Evolutionary conservation across 2,888 invertebrate genomes (phyloP).

Genomic region (Dendrolimus pini): DNA sequence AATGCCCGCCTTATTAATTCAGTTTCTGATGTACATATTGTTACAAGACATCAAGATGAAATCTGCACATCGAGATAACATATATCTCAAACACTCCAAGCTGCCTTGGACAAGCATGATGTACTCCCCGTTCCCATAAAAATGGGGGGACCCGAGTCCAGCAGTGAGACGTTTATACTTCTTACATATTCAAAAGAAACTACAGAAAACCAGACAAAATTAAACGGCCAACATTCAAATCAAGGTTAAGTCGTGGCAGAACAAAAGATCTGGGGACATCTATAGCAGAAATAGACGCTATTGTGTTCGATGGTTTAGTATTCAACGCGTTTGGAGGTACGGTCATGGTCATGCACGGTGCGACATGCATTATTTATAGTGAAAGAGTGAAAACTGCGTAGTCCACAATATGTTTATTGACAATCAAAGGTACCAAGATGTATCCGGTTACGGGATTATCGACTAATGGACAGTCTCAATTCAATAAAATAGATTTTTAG

Average conservation of each 20-base stretch:
- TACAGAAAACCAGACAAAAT: slow-evolving; percentile 4
- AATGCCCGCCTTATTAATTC: no score
- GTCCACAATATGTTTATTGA: slow-evolving; percentile 30
- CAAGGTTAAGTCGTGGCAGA: slow-evolving; percentile 16
- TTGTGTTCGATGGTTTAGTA: slow-evolving; percentile 40
- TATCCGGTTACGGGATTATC: neutral
- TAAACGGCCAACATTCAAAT: slow-evolving; percentile 9
- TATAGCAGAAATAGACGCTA: slow-evolving; percentile 43
- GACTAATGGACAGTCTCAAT: neutral
- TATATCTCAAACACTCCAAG: no score
- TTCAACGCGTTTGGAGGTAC: slow-evolving; percentile 29
- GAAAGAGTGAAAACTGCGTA: slow-evolving; percentile 59
- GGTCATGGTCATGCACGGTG: slow-evolving; percentile 28
- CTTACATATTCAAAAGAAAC: neutral
- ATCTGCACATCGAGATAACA: no score
- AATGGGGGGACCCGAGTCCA: no score
- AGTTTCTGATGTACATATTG: no score
- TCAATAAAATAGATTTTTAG: no score
- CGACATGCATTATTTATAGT: slow-evolving; percentile 59
- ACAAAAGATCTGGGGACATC: slow-evolving; percentile 34
- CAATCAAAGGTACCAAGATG: slow-evolving; percentile 15
- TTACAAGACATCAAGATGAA: no score
- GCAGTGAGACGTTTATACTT: no score
- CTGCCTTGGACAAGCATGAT: no score
- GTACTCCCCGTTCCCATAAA: no score